These are phyloP conservation scores for Azorinus chamasolen DNA, from an alignment of 2,888 invertebrate species.

Conservation along the genomic window DNA sequence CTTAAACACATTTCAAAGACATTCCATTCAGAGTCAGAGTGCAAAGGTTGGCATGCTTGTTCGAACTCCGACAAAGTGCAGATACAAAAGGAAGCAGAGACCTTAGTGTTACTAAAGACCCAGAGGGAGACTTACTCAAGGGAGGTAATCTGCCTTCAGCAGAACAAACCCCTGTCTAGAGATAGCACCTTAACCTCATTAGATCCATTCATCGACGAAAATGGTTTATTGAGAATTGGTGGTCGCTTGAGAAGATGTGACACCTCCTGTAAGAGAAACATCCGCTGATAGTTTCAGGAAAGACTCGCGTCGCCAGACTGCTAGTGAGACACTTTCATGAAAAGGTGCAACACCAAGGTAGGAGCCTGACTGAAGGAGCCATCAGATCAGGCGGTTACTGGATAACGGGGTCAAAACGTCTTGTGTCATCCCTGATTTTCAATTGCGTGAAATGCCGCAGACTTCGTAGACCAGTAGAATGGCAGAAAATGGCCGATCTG, in stretches of 20 bases:
- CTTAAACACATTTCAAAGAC: too few relatives aligned
- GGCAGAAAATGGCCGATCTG: slow-evolving; percentile 50
- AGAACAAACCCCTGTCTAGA: slow-evolving; percentile 13
- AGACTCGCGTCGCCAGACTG: slow-evolving; percentile 15
- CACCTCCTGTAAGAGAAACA: not conserved
- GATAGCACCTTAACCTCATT: slow-evolving; percentile 27
- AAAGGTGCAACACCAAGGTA: slow-evolving; percentile 34
- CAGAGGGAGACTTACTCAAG: slow-evolving; percentile 27
- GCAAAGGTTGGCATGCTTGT: not conserved
- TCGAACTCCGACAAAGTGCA: not conserved
- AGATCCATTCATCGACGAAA: slow-evolving; percentile 17
- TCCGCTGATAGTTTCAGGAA: slow-evolving; percentile 18
- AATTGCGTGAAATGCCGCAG: slow-evolving; percentile 47
- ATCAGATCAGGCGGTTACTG: slow-evolving; percentile 42
- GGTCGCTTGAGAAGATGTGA: slow-evolving; percentile 18
- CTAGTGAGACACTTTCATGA: slow-evolving; percentile 22
- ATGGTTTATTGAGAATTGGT: slow-evolving; percentile 29
- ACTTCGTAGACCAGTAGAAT: slow-evolving; percentile 22
- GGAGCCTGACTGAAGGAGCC: slow-evolving; percentile 53
- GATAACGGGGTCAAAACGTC: slow-evolving; percentile 35
- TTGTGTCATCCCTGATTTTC: slow-evolving; percentile 28
- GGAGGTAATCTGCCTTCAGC: not conserved
- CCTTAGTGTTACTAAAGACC: slow-evolving; percentile 15
- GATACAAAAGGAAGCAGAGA: slow-evolving; percentile 4
- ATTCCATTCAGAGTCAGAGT: too few relatives aligned